Conservation (phyloP, 2,797 vertebrate genomes). For the Tarsius wallacei region DNA sequence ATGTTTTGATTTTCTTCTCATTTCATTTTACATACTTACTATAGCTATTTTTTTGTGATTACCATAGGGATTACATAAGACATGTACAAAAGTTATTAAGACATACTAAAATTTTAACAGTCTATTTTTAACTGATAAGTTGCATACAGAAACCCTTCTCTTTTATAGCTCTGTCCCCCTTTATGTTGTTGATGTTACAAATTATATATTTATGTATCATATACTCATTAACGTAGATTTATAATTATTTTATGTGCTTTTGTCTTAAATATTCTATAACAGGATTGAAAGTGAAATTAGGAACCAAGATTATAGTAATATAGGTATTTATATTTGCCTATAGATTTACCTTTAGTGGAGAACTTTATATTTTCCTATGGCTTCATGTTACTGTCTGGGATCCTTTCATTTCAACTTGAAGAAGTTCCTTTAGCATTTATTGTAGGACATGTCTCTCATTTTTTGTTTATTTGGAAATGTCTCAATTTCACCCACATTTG, state of each 20-base stretch:
- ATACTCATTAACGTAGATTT: background rate
- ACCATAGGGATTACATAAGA: too few relatives aligned
- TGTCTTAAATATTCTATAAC: background rate
- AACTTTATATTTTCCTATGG: background rate
- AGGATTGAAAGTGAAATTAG: background rate
- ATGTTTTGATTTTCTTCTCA: background rate
- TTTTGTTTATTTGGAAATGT: background rate
- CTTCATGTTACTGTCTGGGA: background rate
- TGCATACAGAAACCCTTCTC: too few relatives aligned
- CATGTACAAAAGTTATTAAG: too few relatives aligned
- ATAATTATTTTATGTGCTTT: too few relatives aligned
- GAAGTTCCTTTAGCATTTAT: background rate
- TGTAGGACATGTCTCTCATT: background rate
- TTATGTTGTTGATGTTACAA: background rate
- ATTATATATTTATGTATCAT: background rate
- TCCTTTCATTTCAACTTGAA: background rate
- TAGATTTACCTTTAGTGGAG: background rate
- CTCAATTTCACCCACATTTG: background rate
- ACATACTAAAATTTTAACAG: too few relatives aligned
- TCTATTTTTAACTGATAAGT: too few relatives aligned
- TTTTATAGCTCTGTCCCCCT: background rate
- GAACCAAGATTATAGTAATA: background rate
- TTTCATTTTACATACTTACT: background rate
- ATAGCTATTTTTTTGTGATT: background rate
- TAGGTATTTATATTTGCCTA: background rate